Evolutionary conservation across 2,113 vertebrate genomes (phyloP).

Genomic region (Prionailurus bengalensis): DNA sequence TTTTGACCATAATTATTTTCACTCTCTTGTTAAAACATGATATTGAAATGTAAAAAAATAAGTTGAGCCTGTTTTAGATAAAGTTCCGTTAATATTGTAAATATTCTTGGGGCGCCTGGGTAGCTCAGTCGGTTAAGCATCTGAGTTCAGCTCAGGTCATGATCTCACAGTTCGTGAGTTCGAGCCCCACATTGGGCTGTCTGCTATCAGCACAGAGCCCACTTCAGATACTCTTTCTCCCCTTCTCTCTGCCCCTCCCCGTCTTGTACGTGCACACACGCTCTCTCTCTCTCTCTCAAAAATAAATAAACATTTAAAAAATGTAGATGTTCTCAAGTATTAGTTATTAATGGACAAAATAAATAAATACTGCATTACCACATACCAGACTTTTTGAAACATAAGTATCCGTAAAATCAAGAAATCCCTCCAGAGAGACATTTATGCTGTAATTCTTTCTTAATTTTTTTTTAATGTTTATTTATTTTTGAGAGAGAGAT

Average conservation of each 20-base stretch:
- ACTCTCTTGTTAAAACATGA: neutral
- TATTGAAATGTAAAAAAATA: constrained; percentile 46
- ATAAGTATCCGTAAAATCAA: neutral
- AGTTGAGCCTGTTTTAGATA: constrained; percentile 13
- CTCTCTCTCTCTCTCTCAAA: too few species aligned
- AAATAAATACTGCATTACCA: neutral
- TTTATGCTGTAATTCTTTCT: neutral
- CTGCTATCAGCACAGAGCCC: too few species aligned
- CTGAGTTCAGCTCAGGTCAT: too few species aligned
- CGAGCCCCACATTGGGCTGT: too few species aligned
- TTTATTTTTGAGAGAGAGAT: too few species aligned
- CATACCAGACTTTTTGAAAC: neutral
- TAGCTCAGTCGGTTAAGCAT: too few species aligned
- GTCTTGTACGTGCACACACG: too few species aligned
- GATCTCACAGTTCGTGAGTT: too few species aligned
- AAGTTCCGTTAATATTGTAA: constrained; percentile 3
- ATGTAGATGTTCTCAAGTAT: constrained; percentile 20
- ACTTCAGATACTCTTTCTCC: too few species aligned
- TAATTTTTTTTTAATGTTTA: too few species aligned
- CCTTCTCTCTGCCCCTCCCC: too few species aligned
- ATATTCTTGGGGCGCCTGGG: neutral
- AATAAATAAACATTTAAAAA: neutral
- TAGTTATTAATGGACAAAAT: constrained; percentile 16
- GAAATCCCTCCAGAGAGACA: neutral
- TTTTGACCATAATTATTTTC: constrained; percentile 33